A percentile compares a stretch with the other conserved stretches of the same genome.
Conservation (phyloP, 1,140 invertebrate genomes). For the Phocides pigmalion region DNA sequence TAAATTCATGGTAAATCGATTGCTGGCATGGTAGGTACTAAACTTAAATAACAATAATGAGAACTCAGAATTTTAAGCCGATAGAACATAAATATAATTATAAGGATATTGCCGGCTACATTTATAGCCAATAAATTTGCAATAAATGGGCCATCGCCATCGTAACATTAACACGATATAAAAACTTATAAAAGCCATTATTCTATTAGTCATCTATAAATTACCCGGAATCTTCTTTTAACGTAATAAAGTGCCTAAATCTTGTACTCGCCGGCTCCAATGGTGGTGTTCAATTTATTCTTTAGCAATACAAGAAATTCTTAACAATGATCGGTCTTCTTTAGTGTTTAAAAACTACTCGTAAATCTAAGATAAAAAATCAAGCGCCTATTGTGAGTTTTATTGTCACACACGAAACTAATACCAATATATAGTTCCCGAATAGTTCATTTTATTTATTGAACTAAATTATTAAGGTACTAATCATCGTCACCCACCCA, state of each 20-base stretch:
- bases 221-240: neutral
- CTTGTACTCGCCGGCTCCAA: neutral
- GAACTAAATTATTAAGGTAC: too few relatives aligned
- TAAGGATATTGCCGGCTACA: slow-evolving; percentile 13
- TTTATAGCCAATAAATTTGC: slow-evolving; percentile 20
- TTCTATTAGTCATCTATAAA: slow-evolving; percentile 21
- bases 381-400: too few relatives aligned
- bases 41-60: slow-evolving; percentile 1
- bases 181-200: slow-evolving; percentile 18
- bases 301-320: too few relatives aligned
- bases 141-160: slow-evolving; percentile 10
- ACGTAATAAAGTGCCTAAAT: slow-evolving; percentile 5
- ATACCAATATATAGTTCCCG: too few relatives aligned
- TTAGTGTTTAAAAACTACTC: too few relatives aligned
- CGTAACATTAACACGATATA: slow-evolving; percentile 5
- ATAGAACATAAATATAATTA: slow-evolving; percentile 9
- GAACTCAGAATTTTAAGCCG: neutral
- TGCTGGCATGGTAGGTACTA: neutral
- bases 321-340: too few relatives aligned
- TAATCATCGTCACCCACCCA: too few relatives aligned
- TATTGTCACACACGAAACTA: too few relatives aligned
- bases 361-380: too few relatives aligned
- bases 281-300: neutral
- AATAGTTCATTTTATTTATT: too few relatives aligned
- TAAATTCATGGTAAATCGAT: neutral